phyloP scores from a whole-genome alignment of 2,113 vertebrate genomes.

The Anthoscopus minutus region DNA sequence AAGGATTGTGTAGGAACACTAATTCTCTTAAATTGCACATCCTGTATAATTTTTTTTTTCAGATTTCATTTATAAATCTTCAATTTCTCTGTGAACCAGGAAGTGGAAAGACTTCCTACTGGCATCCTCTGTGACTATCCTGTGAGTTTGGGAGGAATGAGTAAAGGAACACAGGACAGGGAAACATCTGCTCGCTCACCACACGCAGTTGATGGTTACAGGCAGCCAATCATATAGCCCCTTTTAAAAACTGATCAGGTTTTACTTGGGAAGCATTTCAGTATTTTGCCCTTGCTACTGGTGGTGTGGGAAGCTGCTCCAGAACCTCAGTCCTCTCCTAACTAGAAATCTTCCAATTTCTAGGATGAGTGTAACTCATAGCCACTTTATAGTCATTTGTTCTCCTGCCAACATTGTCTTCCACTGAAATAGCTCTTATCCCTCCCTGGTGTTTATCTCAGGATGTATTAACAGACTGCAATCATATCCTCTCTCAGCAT shows the following conservation, averaged over 20 bases:
- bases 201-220: not conserved
- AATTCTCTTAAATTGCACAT: not conserved
- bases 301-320: not conserved
- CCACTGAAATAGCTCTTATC: constrained; percentile 3
- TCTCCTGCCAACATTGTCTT: constrained; percentile 32
- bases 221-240: not conserved
- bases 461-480: constrained; percentile 47
- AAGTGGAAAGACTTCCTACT: not conserved
- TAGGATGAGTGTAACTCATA: not conserved
- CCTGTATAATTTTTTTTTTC: not conserved
- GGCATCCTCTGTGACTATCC: not conserved
- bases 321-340: not conserved
- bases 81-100: not conserved
- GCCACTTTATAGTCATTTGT: not conserved
- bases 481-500: not conserved
- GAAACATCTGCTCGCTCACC: not conserved
- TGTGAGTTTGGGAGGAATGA: not conserved
- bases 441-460: constrained; percentile 12
- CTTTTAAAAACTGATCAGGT: not conserved
- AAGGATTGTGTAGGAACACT: not conserved
- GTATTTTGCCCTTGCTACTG: not conserved
- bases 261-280: not conserved
- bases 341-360: not conserved
- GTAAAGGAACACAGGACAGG: not conserved
- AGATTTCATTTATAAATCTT: not conserved